phyloP scores from a whole-genome alignment of 2,797 vertebrate genomes.

The Chiroxiphia lanceolata region DNA sequence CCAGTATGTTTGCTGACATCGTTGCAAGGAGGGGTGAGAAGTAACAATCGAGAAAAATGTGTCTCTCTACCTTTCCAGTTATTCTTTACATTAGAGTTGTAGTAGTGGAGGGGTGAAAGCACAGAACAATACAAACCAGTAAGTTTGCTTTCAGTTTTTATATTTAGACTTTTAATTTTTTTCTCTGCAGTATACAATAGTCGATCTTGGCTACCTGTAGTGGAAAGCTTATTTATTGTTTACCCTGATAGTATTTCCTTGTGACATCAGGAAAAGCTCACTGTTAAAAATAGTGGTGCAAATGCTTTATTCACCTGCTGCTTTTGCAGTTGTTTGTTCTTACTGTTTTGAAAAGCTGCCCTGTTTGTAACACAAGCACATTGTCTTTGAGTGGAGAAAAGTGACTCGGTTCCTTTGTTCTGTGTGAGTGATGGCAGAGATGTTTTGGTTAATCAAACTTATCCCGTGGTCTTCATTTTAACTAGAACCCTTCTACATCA shows the following conservation, averaged over 20 bases:
- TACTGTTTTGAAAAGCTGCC: background rate
- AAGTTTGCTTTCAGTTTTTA: background rate
- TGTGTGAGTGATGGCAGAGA: background rate
- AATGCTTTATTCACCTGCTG: background rate
- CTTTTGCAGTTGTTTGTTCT: background rate
- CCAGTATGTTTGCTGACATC: conserved; percentile 24
- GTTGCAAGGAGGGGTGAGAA: background rate
- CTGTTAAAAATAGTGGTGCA: background rate
- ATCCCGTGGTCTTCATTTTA: background rate
- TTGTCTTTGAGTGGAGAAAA: background rate
- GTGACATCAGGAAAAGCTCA: background rate
- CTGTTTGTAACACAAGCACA: no score
- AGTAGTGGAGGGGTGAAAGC: background rate
- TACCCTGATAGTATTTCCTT: background rate
- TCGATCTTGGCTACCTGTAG: background rate
- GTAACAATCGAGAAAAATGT: background rate
- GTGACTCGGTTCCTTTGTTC: background rate
- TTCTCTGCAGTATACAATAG: background rate
- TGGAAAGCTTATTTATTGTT: background rate
- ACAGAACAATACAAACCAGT: background rate
- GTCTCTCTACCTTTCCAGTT: background rate
- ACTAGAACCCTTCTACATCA: background rate
- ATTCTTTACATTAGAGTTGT: background rate
- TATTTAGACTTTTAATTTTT: background rate
- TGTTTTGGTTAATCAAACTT: background rate